Evolutionary conservation across 2,113 vertebrate species (phyloP).

Genomic region (Gymnorhina tibicen): DNA sequence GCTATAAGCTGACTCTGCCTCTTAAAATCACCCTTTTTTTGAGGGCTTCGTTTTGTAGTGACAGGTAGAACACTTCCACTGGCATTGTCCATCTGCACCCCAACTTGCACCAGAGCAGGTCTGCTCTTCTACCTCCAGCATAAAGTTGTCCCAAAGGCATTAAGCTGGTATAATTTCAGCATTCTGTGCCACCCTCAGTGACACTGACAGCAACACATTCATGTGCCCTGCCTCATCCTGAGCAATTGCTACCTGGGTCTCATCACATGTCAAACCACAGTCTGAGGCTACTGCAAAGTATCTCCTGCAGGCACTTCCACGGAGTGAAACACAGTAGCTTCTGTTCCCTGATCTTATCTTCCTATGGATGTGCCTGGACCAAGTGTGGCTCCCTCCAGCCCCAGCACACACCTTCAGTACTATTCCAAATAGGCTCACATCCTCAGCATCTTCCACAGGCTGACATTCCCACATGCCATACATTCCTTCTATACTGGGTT

Average conservation of each 20-base stretch:
- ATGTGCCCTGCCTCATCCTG: background rate
- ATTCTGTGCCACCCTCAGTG: background rate
- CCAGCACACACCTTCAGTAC: background rate
- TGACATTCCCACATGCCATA: background rate
- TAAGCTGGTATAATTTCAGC: background rate
- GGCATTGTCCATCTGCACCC: background rate
- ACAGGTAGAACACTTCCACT: background rate
- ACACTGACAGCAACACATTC: background rate
- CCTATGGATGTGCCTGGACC: background rate
- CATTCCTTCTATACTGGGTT: background rate
- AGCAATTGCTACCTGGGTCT: background rate
- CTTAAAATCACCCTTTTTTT: background rate
- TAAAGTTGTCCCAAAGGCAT: background rate
- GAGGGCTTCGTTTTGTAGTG: background rate
- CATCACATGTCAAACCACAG: background rate
- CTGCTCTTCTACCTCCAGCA: background rate
- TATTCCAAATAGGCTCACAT: background rate
- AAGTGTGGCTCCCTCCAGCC: background rate
- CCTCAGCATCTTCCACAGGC: background rate
- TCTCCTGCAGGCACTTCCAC: rapidly evolving
- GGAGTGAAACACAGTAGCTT: background rate
- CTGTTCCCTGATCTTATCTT: background rate
- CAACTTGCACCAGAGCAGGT: background rate
- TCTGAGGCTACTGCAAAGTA: background rate
- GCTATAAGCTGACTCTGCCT: background rate